Conservation (phyloP, 64 coral and sea anemone genomes). For the Acropora tenuis region DNA sequence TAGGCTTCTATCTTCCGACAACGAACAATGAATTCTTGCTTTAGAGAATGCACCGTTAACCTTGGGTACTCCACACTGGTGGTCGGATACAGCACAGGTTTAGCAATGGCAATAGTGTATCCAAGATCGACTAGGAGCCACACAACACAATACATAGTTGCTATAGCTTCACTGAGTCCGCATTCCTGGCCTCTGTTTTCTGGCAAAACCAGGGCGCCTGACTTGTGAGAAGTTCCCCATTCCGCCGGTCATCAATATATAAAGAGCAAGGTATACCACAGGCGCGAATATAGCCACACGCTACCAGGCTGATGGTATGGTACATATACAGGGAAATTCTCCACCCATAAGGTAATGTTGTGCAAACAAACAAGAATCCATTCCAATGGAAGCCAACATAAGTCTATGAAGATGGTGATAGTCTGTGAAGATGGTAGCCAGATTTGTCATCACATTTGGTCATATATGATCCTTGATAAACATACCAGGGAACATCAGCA, state of each 20-base stretch:
- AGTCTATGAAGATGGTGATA: background rate
- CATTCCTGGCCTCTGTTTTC: background rate
- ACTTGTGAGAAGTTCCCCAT: conserved; percentile 5
- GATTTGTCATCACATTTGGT: conserved; percentile 47
- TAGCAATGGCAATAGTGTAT: conserved; percentile 34
- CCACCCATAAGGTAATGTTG: background rate
- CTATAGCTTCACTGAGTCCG: background rate
- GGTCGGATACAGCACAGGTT: conserved; percentile 38
- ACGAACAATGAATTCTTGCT: conserved; percentile 27
- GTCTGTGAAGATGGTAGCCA: conserved; percentile 13
- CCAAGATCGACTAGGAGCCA: conserved; percentile 3
- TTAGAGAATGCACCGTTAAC: conserved; percentile 11
- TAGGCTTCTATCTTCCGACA: conserved; percentile 8
- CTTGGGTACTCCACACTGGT: conserved; percentile 19
- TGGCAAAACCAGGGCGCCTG: background rate
- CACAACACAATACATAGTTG: background rate
- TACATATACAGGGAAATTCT: background rate
- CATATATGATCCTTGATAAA: conserved; percentile 6
- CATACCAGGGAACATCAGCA: conserved; percentile 11
- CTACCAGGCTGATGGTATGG: conserved; percentile 10
- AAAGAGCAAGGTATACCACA: conserved; percentile 29
- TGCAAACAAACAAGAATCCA: conserved; percentile 15
- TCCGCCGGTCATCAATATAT: conserved; percentile 1
- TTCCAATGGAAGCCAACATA: conserved; percentile 4
- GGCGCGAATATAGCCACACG: conserved; percentile 11